Percentiles rank a stretch among this genome's conserved stretches.
These are phyloP conservation scores for Arctia plantaginis DNA, from an alignment of 2,888 invertebrate genomes.

Conservation along the genomic window DNA sequence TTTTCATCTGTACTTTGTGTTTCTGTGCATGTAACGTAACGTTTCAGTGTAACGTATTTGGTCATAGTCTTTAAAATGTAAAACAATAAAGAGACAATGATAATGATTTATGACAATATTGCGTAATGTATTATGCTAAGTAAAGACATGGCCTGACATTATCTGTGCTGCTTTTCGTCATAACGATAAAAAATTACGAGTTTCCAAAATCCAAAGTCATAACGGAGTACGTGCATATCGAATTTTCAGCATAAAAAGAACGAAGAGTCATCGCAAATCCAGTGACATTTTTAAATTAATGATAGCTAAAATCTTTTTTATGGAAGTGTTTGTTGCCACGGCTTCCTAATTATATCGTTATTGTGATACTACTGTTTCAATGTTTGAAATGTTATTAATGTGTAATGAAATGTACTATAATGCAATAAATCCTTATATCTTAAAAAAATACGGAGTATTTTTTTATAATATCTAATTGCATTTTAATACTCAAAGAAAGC, in stretches of 20 bases:
- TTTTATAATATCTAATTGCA: no score
- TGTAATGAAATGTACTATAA: no score
- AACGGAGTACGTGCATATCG: background rate
- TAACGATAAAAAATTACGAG: background rate
- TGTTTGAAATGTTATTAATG: background rate
- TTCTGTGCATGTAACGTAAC: background rate
- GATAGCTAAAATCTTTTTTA: slow-evolving; percentile 29
- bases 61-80: background rate
- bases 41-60: no score
- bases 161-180: background rate
- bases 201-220: background rate
- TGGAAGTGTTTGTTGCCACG: slow-evolving; percentile 23
- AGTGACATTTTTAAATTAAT: slow-evolving; percentile 28
- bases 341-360: slow-evolving; percentile 36
- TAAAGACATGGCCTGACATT: background rate
- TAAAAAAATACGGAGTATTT: no score
- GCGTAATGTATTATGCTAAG: background rate
- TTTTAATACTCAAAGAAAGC: no score
- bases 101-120: background rate
- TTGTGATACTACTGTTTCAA: background rate
- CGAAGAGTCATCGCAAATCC: background rate
- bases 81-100: background rate
- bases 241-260: background rate
- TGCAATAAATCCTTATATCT: no score
- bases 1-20: background rate